Evolutionary conservation across 2,888 invertebrate genomes (phyloP).

Genomic region (Macaria liturata): DNA sequence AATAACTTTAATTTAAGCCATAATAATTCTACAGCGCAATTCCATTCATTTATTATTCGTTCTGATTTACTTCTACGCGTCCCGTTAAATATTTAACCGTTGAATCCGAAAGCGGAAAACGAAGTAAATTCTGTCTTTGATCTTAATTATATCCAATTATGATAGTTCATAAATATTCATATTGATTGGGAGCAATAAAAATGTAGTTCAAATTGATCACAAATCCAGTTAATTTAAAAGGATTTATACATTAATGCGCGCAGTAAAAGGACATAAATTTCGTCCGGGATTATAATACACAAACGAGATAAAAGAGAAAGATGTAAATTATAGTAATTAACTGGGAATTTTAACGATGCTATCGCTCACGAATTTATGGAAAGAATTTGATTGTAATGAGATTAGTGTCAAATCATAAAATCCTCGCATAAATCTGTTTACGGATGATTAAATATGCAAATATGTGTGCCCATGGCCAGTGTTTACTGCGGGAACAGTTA

Average conservation of each 20-base stretch:
- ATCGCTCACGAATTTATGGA: conserved; percentile 39
- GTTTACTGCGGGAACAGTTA: conserved; percentile 53
- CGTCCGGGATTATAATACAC: conserved; percentile 31
- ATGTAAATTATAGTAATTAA: conserved; percentile 40
- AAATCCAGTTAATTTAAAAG: conserved; percentile 38
- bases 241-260: conserved; percentile 31
- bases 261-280: conserved; percentile 40
- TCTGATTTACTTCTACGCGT: conserved; percentile 37
- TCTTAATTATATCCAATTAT: conserved; percentile 22
- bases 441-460: conserved; percentile 51
- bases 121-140: conserved; percentile 13
- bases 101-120: conserved; percentile 22
- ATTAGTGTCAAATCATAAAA: conserved; percentile 49
- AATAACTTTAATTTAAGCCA: conserved; percentile 43
- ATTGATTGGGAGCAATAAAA: conserved; percentile 34
- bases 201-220: conserved; percentile 28
- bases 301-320: conserved; percentile 31
- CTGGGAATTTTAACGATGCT: conserved; percentile 31
- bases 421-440: conserved; percentile 51
- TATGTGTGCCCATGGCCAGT: conserved; percentile 44
- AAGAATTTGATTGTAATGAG: conserved; percentile 39
- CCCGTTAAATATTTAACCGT: conserved; percentile 36
- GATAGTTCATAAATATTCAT: conserved; percentile 33
- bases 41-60: conserved; percentile 36
- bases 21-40: conserved; percentile 24